phyloP scores from a whole-genome alignment of 2,888 invertebrate genomes.

The Marasmarcha lunaedactyla region DNA sequence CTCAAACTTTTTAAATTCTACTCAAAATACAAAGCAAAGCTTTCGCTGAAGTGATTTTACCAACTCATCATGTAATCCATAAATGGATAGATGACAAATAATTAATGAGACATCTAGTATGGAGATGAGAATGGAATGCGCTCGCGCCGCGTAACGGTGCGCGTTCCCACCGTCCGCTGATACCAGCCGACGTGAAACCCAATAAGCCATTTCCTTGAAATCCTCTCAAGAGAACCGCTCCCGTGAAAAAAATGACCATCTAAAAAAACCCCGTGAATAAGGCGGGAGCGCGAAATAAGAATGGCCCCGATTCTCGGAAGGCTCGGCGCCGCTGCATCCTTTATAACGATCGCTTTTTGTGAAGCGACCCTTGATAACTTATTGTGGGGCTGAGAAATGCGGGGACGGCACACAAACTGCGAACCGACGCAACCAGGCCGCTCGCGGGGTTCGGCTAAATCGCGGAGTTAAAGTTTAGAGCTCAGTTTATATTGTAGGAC shows the following conservation, averaged over 20 bases:
- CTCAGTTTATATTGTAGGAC: conserved; percentile 25
- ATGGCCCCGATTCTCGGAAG: conserved; percentile 64
- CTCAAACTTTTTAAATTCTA: too few species aligned
- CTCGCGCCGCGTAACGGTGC: conserved; percentile 32
- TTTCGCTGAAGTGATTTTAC: too few species aligned
- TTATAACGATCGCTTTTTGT: conserved; percentile 65
- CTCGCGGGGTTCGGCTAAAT: conserved; percentile 18
- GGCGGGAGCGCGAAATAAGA: conserved; percentile 67
- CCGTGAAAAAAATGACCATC: conserved; percentile 52
- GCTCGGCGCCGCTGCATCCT: conserved; percentile 61
- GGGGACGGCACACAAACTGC: conserved; percentile 18
- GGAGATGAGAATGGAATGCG: conserved; percentile 23
- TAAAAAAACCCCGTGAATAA: conserved; percentile 59
- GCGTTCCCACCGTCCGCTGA: conserved; percentile 37
- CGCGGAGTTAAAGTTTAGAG: conserved; percentile 24
- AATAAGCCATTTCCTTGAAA: conserved; percentile 67
- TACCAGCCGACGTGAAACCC: conserved; percentile 46
- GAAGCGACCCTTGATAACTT: conserved; percentile 54
- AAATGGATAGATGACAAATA: too few species aligned
- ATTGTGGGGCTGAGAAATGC: conserved; percentile 48
- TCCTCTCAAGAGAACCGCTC: conserved; percentile 59
- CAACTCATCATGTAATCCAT: too few species aligned
- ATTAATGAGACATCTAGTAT: too few species aligned
- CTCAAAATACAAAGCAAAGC: too few species aligned
- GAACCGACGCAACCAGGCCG: neutral